Evolutionary conservation across 2,113 vertebrate species (phyloP).

Genomic region (Pseudorhombus dupliciocellatus): DNA sequence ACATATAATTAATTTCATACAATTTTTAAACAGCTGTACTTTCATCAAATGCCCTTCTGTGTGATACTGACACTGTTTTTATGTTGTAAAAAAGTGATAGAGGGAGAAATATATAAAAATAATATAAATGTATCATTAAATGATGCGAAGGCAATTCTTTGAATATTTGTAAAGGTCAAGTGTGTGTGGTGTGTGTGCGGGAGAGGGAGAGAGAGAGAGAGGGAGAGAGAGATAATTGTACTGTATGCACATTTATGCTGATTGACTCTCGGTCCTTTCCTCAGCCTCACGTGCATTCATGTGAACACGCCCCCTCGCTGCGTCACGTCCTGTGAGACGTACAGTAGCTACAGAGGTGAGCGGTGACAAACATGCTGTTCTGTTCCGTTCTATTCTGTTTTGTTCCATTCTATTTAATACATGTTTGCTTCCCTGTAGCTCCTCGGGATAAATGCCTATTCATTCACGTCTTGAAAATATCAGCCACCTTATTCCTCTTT

Average conservation of each 20-base stretch:
- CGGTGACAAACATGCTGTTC: slow-evolving; percentile 6
- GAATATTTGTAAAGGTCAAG: background rate
- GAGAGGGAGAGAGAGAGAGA: background rate
- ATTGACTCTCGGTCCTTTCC: slow-evolving; percentile 37
- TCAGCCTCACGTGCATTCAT: slow-evolving; percentile 44
- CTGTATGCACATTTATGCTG: slow-evolving; percentile 44
- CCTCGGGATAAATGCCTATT: background rate
- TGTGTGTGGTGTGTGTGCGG: background rate
- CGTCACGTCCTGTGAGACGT: slow-evolving; percentile 68
- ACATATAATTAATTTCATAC: background rate
- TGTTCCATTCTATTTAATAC: background rate
- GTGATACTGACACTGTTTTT: background rate
- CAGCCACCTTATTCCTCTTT: background rate
- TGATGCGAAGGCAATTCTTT: background rate
- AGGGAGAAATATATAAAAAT: background rate
- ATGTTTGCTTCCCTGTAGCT: too few relatives aligned
- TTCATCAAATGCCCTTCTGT: background rate
- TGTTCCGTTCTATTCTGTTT: slow-evolving; percentile 8
- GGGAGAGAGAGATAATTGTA: slow-evolving; percentile 3
- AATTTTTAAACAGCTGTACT: background rate
- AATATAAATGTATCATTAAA: background rate
- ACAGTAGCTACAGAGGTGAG: slow-evolving; percentile 34
- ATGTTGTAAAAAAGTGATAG: background rate
- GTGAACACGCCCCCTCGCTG: slow-evolving; percentile 60
- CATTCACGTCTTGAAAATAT: background rate